Conservation (phyloP, 2,113 vertebrate species). For the Cavia porcellus region DNA sequence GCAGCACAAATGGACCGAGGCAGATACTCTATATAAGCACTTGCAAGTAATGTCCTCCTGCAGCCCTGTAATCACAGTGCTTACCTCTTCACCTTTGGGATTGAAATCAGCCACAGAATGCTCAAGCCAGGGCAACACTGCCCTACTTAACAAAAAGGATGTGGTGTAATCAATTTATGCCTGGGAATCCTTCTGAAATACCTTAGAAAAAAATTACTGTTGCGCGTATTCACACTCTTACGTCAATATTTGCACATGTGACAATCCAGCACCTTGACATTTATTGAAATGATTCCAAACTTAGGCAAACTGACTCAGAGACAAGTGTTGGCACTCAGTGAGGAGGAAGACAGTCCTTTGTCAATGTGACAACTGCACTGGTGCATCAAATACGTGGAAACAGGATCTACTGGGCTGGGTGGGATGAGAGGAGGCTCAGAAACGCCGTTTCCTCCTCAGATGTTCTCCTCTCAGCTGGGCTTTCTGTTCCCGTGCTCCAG, state of each 20-base stretch:
- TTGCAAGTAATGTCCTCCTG: neutral
- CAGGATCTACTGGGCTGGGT: rapidly evolving
- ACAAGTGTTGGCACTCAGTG: neutral
- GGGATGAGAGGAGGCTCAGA: neutral
- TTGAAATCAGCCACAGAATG: neutral
- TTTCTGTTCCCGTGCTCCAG: too few species aligned
- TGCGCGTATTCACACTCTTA: slow-evolving; percentile 58
- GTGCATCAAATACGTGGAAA: neutral
- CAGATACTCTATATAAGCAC: neutral
- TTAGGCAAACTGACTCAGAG: slow-evolving; percentile 60
- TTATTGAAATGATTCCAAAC: slow-evolving; percentile 68
- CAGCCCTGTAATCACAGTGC: neutral
- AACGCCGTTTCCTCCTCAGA: neutral
- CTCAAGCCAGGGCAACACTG: neutral
- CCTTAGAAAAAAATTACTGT: slow-evolving; percentile 59
- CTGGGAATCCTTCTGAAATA: slow-evolving; percentile 33
- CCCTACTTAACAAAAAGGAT: neutral
- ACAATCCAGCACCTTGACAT: slow-evolving; percentile 72
- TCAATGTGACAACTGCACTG: neutral
- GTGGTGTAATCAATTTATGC: neutral
- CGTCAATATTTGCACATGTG: slow-evolving; percentile 70
- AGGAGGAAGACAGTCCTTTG: neutral
- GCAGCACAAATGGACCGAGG: neutral
- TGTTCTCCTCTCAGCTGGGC: neutral
- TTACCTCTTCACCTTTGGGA: neutral